Base-by-base conservation (phyloP, 2,113 vertebrate species). In the mouse (Mus musculus) region DNA sequence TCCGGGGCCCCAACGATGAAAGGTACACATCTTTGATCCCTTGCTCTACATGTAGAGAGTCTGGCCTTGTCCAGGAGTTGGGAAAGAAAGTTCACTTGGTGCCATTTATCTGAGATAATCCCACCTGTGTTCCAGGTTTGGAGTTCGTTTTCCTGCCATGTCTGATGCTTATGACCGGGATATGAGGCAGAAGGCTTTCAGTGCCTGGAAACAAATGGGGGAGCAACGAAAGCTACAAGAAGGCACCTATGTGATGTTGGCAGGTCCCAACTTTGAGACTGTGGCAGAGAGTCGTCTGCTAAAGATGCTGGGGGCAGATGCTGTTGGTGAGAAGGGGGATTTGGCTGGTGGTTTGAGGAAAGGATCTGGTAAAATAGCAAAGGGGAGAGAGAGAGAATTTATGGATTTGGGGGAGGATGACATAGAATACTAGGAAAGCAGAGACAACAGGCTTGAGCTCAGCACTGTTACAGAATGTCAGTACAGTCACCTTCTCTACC, bases 81-180 rank as follows among this genome's bases (percentile, higher is more conserved):
- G 30, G 73, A 20, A 67, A 49, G 52, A 46, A 1, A 61, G 33
- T 36, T 65, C 30, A 24, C 49, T 30, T 24, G 26, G 67, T 46
- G 84, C 14, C 65, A 39, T n/a, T 78, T 85, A 61, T 84, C 93
- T 96, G 86, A 97, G 69, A 30, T 67, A 33, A 95, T 46, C 86
- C 20, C 42, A 96, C 76, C 80, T 94, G 87, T 94, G n/a, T 63
- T 52, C 67, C 97, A 99, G 99, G 98, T 99, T 99, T 81, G 99
- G 99, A 0, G 97, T 98, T 78, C 99, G 99, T 33, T 99, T 99
- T 98, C 99, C 99, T 77, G 99, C 99, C 97, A 99, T 99, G 99
- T 99, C 99, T 0, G 99, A 99, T 13, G 99, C 99, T 0, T 99
- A 99, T 0, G 99, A 99, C 81, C 96, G 98, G 36, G 98, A 98